Evolutionary conservation across 2,888 invertebrate species (phyloP), one percentile per base, ranked within the genome.

Genomic region (Cephus rjabovi): DNA sequence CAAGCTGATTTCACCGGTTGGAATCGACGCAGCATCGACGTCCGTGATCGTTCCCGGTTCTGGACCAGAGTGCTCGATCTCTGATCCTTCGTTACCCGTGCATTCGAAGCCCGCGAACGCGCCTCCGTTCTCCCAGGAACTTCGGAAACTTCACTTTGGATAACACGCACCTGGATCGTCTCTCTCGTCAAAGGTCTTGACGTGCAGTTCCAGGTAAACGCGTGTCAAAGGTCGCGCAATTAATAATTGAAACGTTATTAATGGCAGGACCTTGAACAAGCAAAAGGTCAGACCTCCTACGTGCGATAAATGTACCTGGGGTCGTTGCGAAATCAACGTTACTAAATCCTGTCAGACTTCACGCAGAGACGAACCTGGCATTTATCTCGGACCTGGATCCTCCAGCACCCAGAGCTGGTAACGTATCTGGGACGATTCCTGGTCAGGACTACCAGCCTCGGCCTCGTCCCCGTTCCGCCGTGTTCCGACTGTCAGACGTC

Each of bases 1-100:
- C 77, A 80, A 79, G 78, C 77, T 73, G 82, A 85, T 85, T 85
- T 84, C 85, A 85, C 83, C 81, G 79, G 77, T 15, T 9, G 77
- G 77, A 82, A 81, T 81, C 83, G 79, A 79, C 69, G 73, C 75
- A 9, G 77, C 73, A 68, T 76, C 71, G 56, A 77, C 75, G 75
- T 68, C 77, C 76, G 76, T 56, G 76, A 82, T 23, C 56, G 15
- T 56, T 0, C 6, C 2, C 23, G 2, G 23, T 56, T 56, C 9
- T 56, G 23, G 56, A 56, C 9, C 56, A 23, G 23, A 23, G 23
- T 23, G 23, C 23, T 1, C 9, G 23, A 23, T 56, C 2, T 6
- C 9, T 2, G 9, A 56, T 56, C 9, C 40, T 40, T 40, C 15
- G 6, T 56, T 23, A 23, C 6, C 6, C 2, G 56, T 56, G 56